Evolutionary conservation across 2,888 invertebrate genomes (phyloP).

Genomic region (Mayetiola destructor): DNA sequence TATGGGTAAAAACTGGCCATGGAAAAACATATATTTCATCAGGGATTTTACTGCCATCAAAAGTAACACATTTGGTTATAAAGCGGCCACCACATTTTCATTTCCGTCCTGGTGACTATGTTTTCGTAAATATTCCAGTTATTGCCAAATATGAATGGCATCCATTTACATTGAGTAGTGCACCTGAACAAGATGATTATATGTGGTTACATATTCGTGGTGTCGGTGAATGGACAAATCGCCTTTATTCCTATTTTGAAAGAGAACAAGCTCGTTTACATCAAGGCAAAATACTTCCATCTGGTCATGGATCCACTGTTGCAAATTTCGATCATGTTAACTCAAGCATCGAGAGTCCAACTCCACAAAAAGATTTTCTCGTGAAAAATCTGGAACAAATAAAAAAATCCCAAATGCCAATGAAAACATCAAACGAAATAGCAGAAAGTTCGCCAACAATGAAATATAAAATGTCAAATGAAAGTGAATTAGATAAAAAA

Average conservation of each 20-base stretch:
- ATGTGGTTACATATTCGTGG: constrained; percentile 88
- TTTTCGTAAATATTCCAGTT: constrained; percentile 81
- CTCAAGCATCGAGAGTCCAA: background rate
- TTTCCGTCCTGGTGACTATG: constrained; percentile 86
- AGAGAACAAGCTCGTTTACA: constrained; percentile 62
- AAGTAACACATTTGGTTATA: constrained; percentile 81
- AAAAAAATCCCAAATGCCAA: constrained; percentile 13
- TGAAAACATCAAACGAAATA: constrained; percentile 2
- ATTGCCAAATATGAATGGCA: constrained; percentile 94
- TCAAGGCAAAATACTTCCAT: constrained; percentile 43
- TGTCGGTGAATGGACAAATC: constrained; percentile 88
- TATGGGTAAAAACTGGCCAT: constrained; percentile 52
- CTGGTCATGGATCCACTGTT: constrained; percentile 19
- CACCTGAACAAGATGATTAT: constrained; percentile 84
- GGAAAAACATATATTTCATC: constrained; percentile 84
- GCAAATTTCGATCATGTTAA: too few relatives aligned
- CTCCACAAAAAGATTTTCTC: background rate
- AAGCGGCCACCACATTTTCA: constrained; percentile 72
- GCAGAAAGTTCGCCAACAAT: constrained; percentile 15
- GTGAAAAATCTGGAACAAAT: constrained; percentile 27
- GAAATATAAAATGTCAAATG: too few relatives aligned
- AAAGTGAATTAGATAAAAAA: constrained; percentile 18
- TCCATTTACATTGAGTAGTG: constrained; percentile 91
- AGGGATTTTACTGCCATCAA: constrained; percentile 72
- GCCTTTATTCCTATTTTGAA: constrained; percentile 73